A percentile compares a stretch with the other conserved stretches of the same genome.
These are phyloP conservation scores for Solenodon paradoxus DNA, from an alignment of 2,113 vertebrate genomes.

Conservation along the genomic window DNA sequence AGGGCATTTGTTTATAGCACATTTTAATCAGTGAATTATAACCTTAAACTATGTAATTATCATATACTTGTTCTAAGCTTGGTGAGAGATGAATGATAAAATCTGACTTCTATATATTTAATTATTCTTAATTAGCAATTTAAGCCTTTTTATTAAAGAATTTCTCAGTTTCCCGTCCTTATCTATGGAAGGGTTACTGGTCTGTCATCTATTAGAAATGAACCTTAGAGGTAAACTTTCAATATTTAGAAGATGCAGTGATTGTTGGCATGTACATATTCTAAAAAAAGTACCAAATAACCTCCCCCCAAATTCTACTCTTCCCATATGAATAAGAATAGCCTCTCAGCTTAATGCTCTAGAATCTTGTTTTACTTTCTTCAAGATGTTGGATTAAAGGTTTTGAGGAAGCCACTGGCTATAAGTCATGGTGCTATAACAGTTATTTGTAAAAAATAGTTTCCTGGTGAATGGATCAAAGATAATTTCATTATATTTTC, in stretches of 20 bases:
- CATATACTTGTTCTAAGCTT: background rate
- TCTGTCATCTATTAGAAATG: background rate
- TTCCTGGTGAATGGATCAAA: background rate
- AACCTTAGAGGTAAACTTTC: background rate
- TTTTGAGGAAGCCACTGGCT: background rate
- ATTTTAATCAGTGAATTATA: background rate
- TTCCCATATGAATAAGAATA: background rate
- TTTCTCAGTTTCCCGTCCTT: conserved; percentile 31
- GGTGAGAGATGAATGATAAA: background rate
- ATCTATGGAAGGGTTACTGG: background rate
- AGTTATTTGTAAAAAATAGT: background rate
- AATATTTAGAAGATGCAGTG: background rate
- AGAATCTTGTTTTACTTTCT: background rate
- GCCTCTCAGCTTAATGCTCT: background rate
- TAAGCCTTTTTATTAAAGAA: background rate
- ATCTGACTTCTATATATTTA: background rate
- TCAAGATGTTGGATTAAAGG: background rate
- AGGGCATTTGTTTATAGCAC: conserved; percentile 11
- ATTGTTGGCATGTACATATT: background rate
- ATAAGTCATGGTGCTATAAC: background rate
- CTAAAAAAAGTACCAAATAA: background rate
- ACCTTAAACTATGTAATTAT: background rate
- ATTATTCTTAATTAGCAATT: conserved; percentile 13
- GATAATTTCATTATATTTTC: background rate
- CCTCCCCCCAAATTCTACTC: background rate